These are phyloP conservation scores for Chaetura pelagica DNA, from an alignment of 2,113 vertebrate species.

Conservation along the genomic window DNA sequence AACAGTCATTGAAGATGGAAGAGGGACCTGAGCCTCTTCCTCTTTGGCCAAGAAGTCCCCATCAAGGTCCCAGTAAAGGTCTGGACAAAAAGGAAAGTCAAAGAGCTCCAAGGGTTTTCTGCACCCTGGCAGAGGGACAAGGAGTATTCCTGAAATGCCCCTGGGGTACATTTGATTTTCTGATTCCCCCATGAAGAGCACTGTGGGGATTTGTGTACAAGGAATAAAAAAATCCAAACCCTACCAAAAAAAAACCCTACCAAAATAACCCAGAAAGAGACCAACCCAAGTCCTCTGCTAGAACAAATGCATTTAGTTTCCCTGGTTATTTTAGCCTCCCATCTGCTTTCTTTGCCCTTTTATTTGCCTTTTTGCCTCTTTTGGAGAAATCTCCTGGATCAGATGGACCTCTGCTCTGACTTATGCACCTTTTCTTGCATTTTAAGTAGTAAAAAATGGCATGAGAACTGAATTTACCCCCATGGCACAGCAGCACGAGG, in stretches of 20 bases:
- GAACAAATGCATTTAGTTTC: too few species aligned
- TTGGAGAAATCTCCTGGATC: neutral
- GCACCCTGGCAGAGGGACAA: neutral
- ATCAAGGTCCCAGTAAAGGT: neutral
- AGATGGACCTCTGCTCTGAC: neutral
- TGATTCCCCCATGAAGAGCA: neutral
- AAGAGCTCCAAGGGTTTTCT: neutral
- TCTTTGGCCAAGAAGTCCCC: neutral
- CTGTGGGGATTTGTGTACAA: neutral
- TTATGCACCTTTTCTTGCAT: neutral
- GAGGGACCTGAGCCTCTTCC: neutral
- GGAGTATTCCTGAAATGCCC: neutral
- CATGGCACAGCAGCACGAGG: rapidly evolving
- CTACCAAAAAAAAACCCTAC: neutral
- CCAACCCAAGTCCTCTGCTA: neutral
- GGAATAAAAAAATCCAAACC: neutral
- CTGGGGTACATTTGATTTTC: neutral
- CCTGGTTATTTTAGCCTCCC: neutral
- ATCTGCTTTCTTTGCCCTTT: neutral
- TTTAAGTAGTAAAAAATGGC: neutral
- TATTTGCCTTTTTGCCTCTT: neutral
- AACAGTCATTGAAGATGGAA: neutral
- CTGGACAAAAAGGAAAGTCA: neutral
- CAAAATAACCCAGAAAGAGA: neutral
- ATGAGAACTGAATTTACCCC: neutral